Conservation (phyloP, 2,797 vertebrate species). For the Silurus aristotelis region DNA sequence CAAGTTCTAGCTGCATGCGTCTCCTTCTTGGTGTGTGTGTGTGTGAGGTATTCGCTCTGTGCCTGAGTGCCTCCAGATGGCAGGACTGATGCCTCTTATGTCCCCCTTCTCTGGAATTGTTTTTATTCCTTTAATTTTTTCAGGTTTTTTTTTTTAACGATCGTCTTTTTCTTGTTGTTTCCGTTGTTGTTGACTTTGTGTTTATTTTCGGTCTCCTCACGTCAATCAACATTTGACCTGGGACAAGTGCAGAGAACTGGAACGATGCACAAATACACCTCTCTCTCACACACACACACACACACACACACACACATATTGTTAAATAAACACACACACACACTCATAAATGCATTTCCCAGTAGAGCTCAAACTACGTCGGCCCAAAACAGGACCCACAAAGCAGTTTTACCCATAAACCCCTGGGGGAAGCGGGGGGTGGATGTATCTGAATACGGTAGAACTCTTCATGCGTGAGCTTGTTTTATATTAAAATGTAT, state of each 20-base stretch:
- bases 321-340: not conserved
- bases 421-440: conserved; percentile 24
- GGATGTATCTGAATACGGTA: conserved; percentile 31
- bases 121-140: conserved; percentile 4
- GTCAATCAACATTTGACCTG: conserved; percentile 45
- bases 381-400: conserved; percentile 40
- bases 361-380: conserved; percentile 48
- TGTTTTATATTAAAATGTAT: conserved; percentile 83
- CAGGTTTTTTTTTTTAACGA: conserved; percentile 20
- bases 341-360: conserved; percentile 16
- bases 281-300: conserved; percentile 5
- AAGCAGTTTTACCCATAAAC: conserved; percentile 23
- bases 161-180: conserved; percentile 39
- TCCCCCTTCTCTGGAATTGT: conserved; percentile 58
- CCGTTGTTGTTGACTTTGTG: conserved; percentile 20
- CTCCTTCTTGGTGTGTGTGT: not conserved
- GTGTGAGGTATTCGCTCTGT: conserved; percentile 72
- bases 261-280: conserved; percentile 40
- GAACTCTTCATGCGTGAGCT: conserved; percentile 69
- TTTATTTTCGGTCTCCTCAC: conserved; percentile 60
- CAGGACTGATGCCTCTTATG: conserved; percentile 68
- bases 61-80: conserved; percentile 79
- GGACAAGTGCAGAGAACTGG: conserved; percentile 31
- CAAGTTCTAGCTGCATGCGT: conserved; percentile 12
- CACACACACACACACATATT: conserved; percentile 19